Base-by-base conservation (phyloP, 2,113 vertebrate species). In the Aplodontia rufa region DNA sequence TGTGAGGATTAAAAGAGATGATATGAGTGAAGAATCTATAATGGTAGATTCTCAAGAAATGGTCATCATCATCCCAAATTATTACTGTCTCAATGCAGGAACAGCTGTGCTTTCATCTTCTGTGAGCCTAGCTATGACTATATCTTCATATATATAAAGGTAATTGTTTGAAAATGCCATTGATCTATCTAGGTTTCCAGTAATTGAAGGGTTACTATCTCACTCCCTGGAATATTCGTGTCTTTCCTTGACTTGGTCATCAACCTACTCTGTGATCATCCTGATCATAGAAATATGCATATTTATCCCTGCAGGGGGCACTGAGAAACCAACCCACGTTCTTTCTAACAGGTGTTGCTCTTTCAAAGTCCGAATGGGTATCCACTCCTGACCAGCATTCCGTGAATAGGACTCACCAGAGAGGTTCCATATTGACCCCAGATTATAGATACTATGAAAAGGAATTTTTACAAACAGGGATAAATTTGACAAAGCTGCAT, bases 381-480 rank as follows among this genome's bases (percentile, higher is more conserved):
- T 53, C 68, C 84, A 79, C 47, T 86, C 89, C 62, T 66, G 72
- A 62, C 28, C 60, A 45, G 42, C 71, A 79, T 80, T 51, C 40
- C 1, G 10, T 42, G 62, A 86, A 22, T 78, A 90, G 82, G 49
- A 91, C 51, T 95, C 82, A 68, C 75, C 45, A 58, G 42, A 72
- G n/a, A 83, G 37, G 10, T 69, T 95, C 66, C 92, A 97, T 74
- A 19, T 80, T 97, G 87, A 97, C 51, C 95, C 45, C n/a, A 96
- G 78, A 87, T 83, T 92, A 91, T 58, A 93, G 82, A 79, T 40
- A 92, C 92, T 81, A 8, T 58, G 87, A 95, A 71, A 93, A 4
- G 62, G 94, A 97, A 64, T 95, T 95, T 91, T 97, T 94, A 32
- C 86, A 97, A 97, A 71, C 26, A 17, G 96, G 55, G 8, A 87